Base-by-base conservation (phyloP, 2,113 vertebrate genomes). In the Hirundichthys speculiger region DNA sequence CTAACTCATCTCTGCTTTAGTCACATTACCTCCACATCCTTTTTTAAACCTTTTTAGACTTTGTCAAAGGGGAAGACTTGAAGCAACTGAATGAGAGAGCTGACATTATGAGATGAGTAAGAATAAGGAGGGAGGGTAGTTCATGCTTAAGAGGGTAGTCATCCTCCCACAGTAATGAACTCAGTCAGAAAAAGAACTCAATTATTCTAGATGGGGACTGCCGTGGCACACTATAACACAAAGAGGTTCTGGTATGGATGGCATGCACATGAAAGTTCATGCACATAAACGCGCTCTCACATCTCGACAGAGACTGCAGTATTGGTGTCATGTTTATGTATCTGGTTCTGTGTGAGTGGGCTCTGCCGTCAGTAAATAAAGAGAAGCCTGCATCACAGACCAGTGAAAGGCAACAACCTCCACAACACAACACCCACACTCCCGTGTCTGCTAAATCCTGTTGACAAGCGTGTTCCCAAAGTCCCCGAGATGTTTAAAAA, bases 391-490 rank as follows among this genome's bases (percentile, higher is more conserved):
- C 66, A 74, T 77, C 69, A 74, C 57, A 79, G 65, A 48, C 51
- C 63, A 49, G 69, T 21, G 60, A 62, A 63, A n/a, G n/a, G n/a
- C n/a, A n/a, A n/a, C n/a, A n/a, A 21, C 64, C 78, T 62, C 54
- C 64, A 75, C 22, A 79, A 45, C 34, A 24, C 52, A 65, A 66
- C 79, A 81, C 80, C 64, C 65, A 77, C 25, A 63, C 70, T 54
- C 52, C 49, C 66, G 69, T 24, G 39, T 56, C 40, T 15, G 47
- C 51, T 48, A 49, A 65, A 77, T 45, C 70, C 80, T 9, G 13
- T 68, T 83, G 83, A 71, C 64, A 69, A 79, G 56, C 63, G 63
- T 82, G 79, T 61, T 51, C 45, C 52, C 67, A 80, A 47, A 68
- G 64, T 70, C 51, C 70, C 75, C 9, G 24, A 69, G 40, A 77